Evolutionary conservation across 2,797 vertebrate genomes (phyloP).

Genomic region (Bufotes viridis): DNA sequence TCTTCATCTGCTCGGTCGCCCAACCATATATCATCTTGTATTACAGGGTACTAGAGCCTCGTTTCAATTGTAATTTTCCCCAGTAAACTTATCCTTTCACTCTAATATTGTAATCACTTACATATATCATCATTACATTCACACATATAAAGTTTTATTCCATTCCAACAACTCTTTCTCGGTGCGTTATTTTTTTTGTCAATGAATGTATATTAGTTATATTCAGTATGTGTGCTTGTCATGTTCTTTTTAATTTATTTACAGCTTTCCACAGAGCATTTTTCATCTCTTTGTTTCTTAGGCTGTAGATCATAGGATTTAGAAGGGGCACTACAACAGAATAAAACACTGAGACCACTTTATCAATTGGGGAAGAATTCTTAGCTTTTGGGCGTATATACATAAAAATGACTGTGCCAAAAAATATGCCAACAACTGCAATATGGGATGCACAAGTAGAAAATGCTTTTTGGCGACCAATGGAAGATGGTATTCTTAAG

Average conservation of each 20-base stretch:
- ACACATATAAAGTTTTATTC: no score
- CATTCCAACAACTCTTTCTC: no score
- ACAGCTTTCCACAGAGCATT: slow-evolving; percentile 36
- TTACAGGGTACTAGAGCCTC: no score
- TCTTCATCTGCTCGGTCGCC: no score
- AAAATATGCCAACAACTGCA: slow-evolving; percentile 58
- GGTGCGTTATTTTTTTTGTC: no score
- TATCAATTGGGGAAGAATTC: slow-evolving; percentile 53
- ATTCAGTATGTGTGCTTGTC: background rate
- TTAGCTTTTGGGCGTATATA: slow-evolving; percentile 59
- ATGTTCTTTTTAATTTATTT: slow-evolving; percentile 3
- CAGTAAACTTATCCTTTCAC: no score
- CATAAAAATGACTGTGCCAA: slow-evolving; percentile 59
- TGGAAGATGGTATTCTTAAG: slow-evolving; percentile 49
- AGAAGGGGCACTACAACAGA: slow-evolving; percentile 55
- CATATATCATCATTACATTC: no score
- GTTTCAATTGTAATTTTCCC: no score
- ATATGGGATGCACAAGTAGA: slow-evolving; percentile 56
- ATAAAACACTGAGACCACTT: slow-evolving; percentile 58
- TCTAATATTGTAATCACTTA: no score
- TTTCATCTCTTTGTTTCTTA: slow-evolving; percentile 56
- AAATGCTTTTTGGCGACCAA: slow-evolving; percentile 57
- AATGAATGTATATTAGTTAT: background rate
- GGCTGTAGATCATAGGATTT: slow-evolving; percentile 56
- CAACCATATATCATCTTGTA: no score